These are phyloP conservation scores for Xylota segnis DNA, from an alignment of 2,888 invertebrate species.

Conservation along the genomic window DNA sequence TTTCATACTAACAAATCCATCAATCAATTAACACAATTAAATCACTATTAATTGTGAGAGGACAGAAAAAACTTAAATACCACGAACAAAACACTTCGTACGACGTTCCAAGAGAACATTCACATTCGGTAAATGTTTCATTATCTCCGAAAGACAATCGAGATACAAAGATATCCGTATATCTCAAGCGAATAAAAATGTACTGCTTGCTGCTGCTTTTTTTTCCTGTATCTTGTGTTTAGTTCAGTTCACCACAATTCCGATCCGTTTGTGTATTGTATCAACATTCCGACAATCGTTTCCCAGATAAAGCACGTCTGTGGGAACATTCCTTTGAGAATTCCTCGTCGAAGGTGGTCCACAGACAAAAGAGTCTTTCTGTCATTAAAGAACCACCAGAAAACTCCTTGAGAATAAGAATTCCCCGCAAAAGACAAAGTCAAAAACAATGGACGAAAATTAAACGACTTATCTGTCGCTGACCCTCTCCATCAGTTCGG, in stretches of 20 bases:
- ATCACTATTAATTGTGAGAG: not conserved
- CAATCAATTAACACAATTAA: not conserved
- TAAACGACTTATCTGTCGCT: not conserved
- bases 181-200: constrained; percentile 11
- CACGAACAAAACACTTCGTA: not conserved
- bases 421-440: not conserved
- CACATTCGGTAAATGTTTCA: constrained; percentile 8
- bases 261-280: constrained; percentile 7
- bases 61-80: not conserved
- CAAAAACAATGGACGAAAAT: constrained; percentile 25
- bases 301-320: constrained; percentile 28
- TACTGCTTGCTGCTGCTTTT: constrained; percentile 25
- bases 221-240: not conserved
- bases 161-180: constrained; percentile 11
- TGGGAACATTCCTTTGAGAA: constrained; percentile 9
- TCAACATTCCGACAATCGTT: constrained; percentile 21
- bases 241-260: not conserved
- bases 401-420: constrained; percentile 4
- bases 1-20: too few species aligned
- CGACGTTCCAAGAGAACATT: not conserved
- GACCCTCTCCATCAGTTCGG: constrained; percentile 3
- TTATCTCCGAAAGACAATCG: constrained; percentile 22
- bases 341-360: not conserved
- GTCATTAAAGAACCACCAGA: constrained; percentile 37
- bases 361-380: constrained; percentile 13